Evolutionary conservation across 2,113 vertebrate species (phyloP).

Genomic region (Perccottus glenii): DNA sequence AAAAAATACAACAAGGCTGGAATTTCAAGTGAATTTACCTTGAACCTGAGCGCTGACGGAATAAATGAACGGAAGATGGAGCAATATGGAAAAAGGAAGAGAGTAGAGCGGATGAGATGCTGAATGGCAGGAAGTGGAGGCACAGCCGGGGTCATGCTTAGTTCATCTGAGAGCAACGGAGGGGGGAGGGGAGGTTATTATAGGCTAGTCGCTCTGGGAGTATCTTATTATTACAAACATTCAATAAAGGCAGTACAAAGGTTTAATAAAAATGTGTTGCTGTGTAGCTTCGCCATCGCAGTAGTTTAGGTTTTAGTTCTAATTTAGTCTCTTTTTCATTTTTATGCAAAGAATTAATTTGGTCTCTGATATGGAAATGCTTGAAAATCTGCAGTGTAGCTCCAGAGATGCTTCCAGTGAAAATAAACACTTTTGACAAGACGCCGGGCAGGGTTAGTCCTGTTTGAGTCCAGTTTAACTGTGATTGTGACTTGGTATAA

Average conservation of each 20-base stretch:
- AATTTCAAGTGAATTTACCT: constrained; percentile 5
- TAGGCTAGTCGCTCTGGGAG: constrained; percentile 38
- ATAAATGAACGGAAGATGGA: constrained; percentile 15
- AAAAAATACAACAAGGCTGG: background rate
- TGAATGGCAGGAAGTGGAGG: constrained; percentile 55
- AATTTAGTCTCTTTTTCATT: too few relatives aligned
- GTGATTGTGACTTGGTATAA: too few relatives aligned
- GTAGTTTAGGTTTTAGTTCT: too few relatives aligned
- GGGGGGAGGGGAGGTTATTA: constrained; percentile 18
- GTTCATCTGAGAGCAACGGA: constrained; percentile 44
- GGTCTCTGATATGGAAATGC: too few relatives aligned
- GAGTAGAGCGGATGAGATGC: constrained; percentile 7
- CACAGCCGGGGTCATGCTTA: constrained; percentile 48
- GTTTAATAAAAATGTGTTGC: background rate
- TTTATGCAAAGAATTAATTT: too few relatives aligned
- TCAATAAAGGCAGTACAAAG: constrained; percentile 6
- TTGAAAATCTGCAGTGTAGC: too few relatives aligned
- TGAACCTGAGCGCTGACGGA: background rate
- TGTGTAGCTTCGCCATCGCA: background rate
- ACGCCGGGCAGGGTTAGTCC: too few relatives aligned
- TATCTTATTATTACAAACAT: constrained; percentile 43
- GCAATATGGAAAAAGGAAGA: constrained; percentile 7
- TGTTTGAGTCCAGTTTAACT: too few relatives aligned
- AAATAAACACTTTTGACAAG: too few relatives aligned
- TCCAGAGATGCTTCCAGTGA: too few relatives aligned